These are phyloP conservation scores for Hiodon tergisus DNA, from an alignment of 2,113 vertebrate species.

Conservation along the genomic window DNA sequence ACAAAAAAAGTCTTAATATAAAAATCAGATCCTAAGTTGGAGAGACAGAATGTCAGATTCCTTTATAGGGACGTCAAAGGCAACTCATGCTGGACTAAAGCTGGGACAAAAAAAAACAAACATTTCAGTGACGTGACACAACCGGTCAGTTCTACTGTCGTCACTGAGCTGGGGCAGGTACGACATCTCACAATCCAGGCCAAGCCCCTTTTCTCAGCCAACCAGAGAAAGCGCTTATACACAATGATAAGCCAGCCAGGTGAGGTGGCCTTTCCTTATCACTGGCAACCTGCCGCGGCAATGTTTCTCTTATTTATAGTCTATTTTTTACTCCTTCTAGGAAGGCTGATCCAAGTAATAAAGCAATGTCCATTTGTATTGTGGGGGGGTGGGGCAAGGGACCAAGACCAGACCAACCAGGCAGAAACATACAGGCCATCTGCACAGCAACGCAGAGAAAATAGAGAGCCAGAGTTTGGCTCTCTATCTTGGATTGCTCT, in stretches of 20 bases:
- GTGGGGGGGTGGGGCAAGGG: not conserved
- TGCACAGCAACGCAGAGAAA: constrained; percentile 47
- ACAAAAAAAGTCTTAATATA: not conserved
- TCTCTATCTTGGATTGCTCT: too few species aligned
- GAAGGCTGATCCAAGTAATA: constrained; percentile 9
- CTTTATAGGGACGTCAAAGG: not conserved
- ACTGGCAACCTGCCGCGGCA: not conserved
- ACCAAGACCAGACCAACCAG: constrained; percentile 40
- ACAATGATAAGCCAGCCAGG: not conserved
- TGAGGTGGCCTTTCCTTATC: not conserved
- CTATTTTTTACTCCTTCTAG: constrained; percentile 8
- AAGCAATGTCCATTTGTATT: not conserved
- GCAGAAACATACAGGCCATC: constrained; percentile 63
- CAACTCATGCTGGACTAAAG: not conserved
- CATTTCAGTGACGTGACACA: not conserved
- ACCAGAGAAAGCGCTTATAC: not conserved
- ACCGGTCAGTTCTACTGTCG: not conserved
- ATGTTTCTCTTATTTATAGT: not conserved
- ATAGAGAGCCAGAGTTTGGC: constrained; percentile 37
- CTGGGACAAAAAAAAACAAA: not conserved
- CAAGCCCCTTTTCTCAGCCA: not conserved
- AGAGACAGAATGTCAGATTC: constrained; percentile 10
- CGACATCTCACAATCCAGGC: not conserved
- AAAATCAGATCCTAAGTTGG: not conserved
- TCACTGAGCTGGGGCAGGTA: not conserved